Base-by-base conservation (phyloP, 1,140 invertebrate genomes). In the Zaprionus capensis region DNA sequence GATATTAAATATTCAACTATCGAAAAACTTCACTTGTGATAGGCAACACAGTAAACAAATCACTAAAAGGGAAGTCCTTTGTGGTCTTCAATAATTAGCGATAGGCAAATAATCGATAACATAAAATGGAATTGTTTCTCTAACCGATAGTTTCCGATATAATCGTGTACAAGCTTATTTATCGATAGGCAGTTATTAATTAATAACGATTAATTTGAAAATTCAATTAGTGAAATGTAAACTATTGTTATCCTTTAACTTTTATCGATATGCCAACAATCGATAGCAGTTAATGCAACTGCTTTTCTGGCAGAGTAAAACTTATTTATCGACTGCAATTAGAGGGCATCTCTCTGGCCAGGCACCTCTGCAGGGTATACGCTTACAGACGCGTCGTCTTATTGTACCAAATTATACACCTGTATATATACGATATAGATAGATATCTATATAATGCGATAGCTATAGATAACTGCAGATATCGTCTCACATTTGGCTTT, bases 401-500 rank as follows among this genome's bases (percentile, higher is more conserved):
- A 57, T 31, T 34, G 9, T 26, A 11, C n/a, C 41, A n/a, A 20
- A 17, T n/a, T 41, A 22, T 55, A 41, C n/a, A n/a, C n/a, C n/a
- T n/a, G n/a, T 24, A 55, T 41, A 41, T 12, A 28, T 26, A 65
- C 4, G 2, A 64, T 44, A 41, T 55, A 24, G 4, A 41, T 55
- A 49, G 15, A 5, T 64, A 15, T 34, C 1, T 38, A 22, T 36
- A n/a, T 31, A 20, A 15, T 49, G 44, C 59, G 11, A 26, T 55
- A 15, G 53, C 53, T 26, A 55, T 28, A 28, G 46, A 51, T 51
- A 24, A 51, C 46, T 51, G 53, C 31, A 36, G n/a, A 34, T 55
- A 70, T 53, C 65, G 66, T 70, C 36, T 57, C 17, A 20, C 65
- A 58, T 75, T 76, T 76, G 55, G 3, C 15, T 62, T 74, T 56